These are phyloP conservation scores for Rhinopithecus roxellana DNA, from an alignment of 2,113 vertebrate species.

Conservation along the genomic window DNA sequence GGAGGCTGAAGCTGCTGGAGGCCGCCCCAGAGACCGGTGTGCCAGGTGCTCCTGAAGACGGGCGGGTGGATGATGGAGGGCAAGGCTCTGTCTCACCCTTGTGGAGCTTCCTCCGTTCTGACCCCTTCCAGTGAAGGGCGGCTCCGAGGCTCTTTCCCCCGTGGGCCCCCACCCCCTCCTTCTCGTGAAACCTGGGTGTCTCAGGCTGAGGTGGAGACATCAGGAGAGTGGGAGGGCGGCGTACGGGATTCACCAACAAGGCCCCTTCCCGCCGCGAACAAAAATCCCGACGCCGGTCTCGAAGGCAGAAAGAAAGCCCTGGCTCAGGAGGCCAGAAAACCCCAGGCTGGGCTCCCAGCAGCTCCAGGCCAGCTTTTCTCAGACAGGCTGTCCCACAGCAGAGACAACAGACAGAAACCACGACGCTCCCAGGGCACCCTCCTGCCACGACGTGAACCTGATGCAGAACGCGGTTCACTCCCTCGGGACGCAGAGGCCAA, in stretches of 20 bases:
- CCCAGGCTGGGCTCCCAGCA: too few species aligned
- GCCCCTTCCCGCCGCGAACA: background rate
- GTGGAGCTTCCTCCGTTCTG: background rate
- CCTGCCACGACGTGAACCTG: rapidly evolving
- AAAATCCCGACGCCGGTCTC: background rate
- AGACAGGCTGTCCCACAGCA: too few species aligned
- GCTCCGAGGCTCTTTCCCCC: background rate
- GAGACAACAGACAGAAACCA: too few species aligned
- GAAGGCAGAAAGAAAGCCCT: background rate
- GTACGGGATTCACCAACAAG: background rate
- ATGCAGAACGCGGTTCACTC: background rate
- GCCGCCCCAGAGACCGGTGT: background rate
- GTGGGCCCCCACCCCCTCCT: too few species aligned
- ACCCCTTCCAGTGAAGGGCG: background rate
- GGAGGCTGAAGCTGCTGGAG: background rate
- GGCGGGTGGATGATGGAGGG: too few species aligned
- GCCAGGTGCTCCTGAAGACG: too few species aligned
- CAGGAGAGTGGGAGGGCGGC: rapidly evolving
- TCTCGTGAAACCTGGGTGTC: background rate
- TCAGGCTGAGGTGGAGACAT: background rate
- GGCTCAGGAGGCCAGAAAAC: background rate
- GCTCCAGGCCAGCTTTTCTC: too few species aligned
- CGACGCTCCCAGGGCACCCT: background rate
- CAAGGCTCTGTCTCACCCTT: background rate
- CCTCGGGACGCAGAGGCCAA: background rate